Base-by-base conservation (phyloP, 2,888 invertebrate species). In the Lycocerus yunnanus region DNA sequence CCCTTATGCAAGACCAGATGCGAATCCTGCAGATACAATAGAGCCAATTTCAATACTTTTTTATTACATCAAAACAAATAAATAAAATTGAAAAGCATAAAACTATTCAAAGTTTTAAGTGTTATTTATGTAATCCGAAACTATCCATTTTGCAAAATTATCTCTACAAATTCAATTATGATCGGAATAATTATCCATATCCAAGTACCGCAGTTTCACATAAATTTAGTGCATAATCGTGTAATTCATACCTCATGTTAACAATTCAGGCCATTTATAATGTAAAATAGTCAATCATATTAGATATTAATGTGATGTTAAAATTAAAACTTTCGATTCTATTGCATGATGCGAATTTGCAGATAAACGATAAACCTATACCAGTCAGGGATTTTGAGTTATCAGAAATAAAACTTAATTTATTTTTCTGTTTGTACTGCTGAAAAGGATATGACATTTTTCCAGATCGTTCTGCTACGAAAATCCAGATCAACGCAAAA, bases 1-100 rank as follows among this genome's bases (percentile, higher is more conserved):
- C 77, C 75, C 77, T 72, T 71, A 58, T 58, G 24, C 71, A 16
- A 18, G 20, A 71, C 70, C 71, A 73, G 72, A 69, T 75, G 75
- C 63, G 58, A 75, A 71, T 75, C 63, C 63, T 68, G 24, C 58
- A 71, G 73, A 70, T 69, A 69, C 15, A 69, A 66, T 71, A 63
- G 24, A 66, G 59, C 24, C 15, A 27, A 16, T 66, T 69, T 61
- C 61, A 63, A 63, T 63, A 18, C 61, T 15, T 63, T 63, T 63
- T 63, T 63, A 63, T 63, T 63, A 15, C 61, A 63, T 20, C n/a
- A 63, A 63, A 63, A 63, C 20, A 63, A 63, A 63, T 20, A 63
- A 63, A 15, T 43, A 43, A 43, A 43, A 43, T n/a, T n/a, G 43
- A 43, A 43, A 43, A n/a, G 43, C 43, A 43, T 43, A 43, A 43